phyloP scores from a whole-genome alignment of 1,140 invertebrate genomes.

The Bombus huntii region DNA sequence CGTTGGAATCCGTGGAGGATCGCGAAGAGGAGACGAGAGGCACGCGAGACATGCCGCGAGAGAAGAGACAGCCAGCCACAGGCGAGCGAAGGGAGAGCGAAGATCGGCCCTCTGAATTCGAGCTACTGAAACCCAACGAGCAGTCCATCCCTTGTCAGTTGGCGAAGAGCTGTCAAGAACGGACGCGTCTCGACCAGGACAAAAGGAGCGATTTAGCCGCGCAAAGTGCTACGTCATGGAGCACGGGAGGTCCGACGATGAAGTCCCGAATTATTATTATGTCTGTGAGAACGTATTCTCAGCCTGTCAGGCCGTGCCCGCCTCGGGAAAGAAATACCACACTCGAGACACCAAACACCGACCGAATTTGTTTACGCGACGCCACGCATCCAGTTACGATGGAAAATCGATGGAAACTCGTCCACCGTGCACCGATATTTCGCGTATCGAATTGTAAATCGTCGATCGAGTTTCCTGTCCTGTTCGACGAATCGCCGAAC shows the following conservation, averaged over 20 bases:
- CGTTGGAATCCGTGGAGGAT: neutral
- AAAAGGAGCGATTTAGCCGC: conserved; percentile 73
- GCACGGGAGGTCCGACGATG: conserved; percentile 76
- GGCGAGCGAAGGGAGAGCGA: neutral
- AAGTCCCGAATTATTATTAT: conserved; percentile 71
- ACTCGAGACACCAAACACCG: conserved; percentile 62
- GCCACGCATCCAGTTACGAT: neutral
- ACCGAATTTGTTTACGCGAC: conserved; percentile 60
- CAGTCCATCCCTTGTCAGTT: conserved; percentile 72
- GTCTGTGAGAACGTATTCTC: conserved; percentile 60
- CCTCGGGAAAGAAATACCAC: conserved; percentile 61
- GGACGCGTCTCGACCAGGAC: conserved; percentile 66
- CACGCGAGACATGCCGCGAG: neutral
- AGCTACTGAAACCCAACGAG: conserved; percentile 73
- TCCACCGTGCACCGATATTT: too few relatives aligned
- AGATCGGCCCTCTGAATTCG: conserved; percentile 58
- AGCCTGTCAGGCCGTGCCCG: conserved; percentile 43
- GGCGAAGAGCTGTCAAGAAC: conserved; percentile 64
- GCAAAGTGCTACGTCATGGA: conserved; percentile 74
- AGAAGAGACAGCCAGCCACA: neutral
- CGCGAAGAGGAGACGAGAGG: neutral
- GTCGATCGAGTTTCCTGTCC: too few relatives aligned
- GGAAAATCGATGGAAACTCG: neutral
- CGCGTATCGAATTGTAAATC: too few relatives aligned
- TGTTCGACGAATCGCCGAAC: too few relatives aligned